Conservation (phyloP, 2,888 invertebrate genomes). For the Tetragnatha montana region DNA sequence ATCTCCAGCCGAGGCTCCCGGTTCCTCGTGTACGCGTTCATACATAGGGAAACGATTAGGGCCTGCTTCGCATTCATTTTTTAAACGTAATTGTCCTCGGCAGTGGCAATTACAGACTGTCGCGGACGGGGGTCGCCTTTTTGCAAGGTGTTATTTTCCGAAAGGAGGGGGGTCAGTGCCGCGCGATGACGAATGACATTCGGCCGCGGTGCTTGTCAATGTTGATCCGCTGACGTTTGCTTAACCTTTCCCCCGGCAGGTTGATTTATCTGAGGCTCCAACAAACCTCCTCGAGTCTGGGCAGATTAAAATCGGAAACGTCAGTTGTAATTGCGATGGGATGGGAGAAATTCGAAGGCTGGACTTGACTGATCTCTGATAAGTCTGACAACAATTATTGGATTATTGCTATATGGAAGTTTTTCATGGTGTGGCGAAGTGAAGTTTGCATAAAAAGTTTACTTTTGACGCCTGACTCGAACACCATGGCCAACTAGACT, state of each 20-base stretch:
- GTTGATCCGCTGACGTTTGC: conserved; percentile 6
- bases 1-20: conserved; percentile 45
- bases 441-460: too few relatives aligned
- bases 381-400: too few relatives aligned
- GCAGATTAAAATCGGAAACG: too few relatives aligned
- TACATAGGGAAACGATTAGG: conserved; percentile 65
- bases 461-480: too few relatives aligned
- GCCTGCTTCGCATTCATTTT: conserved; percentile 45
- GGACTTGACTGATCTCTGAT: too few relatives aligned
- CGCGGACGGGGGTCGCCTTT: conserved; percentile 7
- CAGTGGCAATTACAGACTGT: conserved; percentile 44
- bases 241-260: background rate
- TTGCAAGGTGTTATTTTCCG: conserved; percentile 25
- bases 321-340: too few relatives aligned
- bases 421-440: too few relatives aligned
- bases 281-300: too few relatives aligned
- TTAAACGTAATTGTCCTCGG: conserved; percentile 49
- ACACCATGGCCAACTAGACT: too few relatives aligned
- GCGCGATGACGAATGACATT: conserved; percentile 17
- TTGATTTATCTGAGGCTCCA: too few relatives aligned
- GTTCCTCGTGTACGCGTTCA: conserved; percentile 43
- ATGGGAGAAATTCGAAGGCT: too few relatives aligned
- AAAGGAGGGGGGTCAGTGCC: conserved; percentile 33
- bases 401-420: too few relatives aligned
- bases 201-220: background rate